Base-by-base conservation (phyloP, 2,888 invertebrate genomes). In the Phlogophora meticulosa region DNA sequence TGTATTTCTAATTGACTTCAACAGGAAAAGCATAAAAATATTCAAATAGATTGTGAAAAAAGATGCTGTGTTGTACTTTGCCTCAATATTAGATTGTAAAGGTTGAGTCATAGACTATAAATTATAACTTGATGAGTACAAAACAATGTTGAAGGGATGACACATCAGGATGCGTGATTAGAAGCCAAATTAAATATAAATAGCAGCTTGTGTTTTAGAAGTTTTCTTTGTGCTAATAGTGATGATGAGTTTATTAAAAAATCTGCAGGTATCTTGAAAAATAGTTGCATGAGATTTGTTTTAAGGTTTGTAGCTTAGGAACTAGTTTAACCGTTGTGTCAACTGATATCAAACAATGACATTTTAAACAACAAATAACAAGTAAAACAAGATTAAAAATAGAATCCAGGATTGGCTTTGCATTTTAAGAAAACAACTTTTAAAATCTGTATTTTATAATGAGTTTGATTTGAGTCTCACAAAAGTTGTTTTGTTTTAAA, bases 41-140 rank as follows among this genome's bases (percentile, higher is more conserved):
- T 42, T 52, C 10, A 28, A 28, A 32, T 17, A 52, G 11, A 69
- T 46, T 15, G 11, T 22, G 13, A 22, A 48, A 42, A 17, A 34
- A 34, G 48, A 34, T 22, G 28, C 52, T 7, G 15, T 46, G 22
- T 64, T 43, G 20, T 20, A 48, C 45, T 74, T 40, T 36, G 46
- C 24, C n/a, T 36, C 34, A 34, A 20, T 57, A 34, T 42, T 13
- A 58, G 34, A 75, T 75, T 49, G 22, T 68, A 52, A 17, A 38
- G 13, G n/a, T n/a, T 76, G 70, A 60, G 46, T 72, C 70, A 76
- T 38, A 42, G 28, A 45, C 17, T n/a, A 46, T 34, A 22, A 36
- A n/a, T n/a, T 48, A 43, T 15, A 32, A n/a, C 24, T 42, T 17
- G n/a, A 15, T 3, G 9, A 61, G 9, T 17, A 24, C 10, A n/a